Base-by-base conservation (phyloP, 1,140 invertebrate species). In the Hestina assimilis region DNA sequence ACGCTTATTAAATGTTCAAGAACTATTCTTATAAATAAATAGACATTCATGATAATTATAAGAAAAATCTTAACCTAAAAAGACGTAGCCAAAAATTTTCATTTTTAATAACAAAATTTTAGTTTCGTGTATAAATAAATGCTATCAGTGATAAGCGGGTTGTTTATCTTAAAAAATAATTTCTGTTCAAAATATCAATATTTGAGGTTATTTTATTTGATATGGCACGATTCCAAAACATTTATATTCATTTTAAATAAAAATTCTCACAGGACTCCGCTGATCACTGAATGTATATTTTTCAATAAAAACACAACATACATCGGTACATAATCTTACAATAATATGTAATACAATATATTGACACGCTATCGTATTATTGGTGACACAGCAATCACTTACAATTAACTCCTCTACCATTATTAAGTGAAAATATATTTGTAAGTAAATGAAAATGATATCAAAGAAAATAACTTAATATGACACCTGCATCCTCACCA, bases 361-460 rank as follows among this genome's bases (percentile, higher is more conserved):
- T 72, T 71, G 72, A 84, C 70, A 82, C 65, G 84, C 79, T 84
- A 82, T 84, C 70, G 76, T 80, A 81, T 87, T 87, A 84, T 87
- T 87, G 84, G 80, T 86, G 83, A 86, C 83, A 86, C 85, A 88
- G 85, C 85, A 88, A 85, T 85, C 56, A 72, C 78, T 84, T 84
- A 87, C 29, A 71, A 72, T 75, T 84, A 83, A 79, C 76, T 70
- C 78, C 72, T 73, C 73, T 82, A 81, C 72, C 64, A 64, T 77
- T 69, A 75, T 72, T 79, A 74, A 76, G 66, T 66, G 69, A 74
- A 75, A 72, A 69, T 62, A 19, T 59, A 59, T 59, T 43, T 68
- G 62, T 75, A 76, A 72, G 58, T 78, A 74, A 82, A 75, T 69
- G 56, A 78, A 84, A 81, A 72, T 53, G 70, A 78, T 69, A 63